Conservation (phyloP, 1,140 invertebrate genomes). For the Propsilocerus akamusi region DNA sequence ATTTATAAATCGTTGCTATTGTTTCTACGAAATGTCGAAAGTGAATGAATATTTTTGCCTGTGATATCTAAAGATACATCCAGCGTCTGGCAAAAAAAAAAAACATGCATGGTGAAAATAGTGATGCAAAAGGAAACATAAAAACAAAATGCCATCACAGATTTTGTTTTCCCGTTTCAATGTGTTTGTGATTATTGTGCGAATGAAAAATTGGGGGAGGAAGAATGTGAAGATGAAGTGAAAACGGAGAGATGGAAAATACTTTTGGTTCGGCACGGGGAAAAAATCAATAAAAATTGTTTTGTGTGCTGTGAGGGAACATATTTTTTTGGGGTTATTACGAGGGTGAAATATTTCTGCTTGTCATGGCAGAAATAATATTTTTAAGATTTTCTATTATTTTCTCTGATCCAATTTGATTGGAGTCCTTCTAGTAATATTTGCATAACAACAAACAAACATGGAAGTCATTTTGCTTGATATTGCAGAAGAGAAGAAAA, state of each 20-base stretch:
- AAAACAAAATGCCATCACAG: constrained; percentile 2
- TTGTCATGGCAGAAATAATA: too few relatives aligned
- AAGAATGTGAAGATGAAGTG: neutral
- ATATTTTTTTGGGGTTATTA: too few relatives aligned
- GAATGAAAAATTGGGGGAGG: neutral
- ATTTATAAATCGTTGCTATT: neutral
- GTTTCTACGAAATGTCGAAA: neutral
- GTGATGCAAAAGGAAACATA: neutral
- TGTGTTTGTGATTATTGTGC: constrained; percentile 1
- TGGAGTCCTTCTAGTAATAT: too few relatives aligned
- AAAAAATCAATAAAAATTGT: too few relatives aligned
- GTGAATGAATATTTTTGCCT: neutral
- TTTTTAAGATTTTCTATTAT: too few relatives aligned
- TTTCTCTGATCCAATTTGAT: too few relatives aligned
- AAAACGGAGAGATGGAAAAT: neutral
- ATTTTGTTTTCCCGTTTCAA: neutral
- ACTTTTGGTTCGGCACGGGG: too few relatives aligned
- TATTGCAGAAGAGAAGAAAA: too few relatives aligned
- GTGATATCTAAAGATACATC: neutral
- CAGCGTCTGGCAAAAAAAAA: neutral
- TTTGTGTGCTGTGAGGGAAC: too few relatives aligned
- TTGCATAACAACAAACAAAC: too few relatives aligned
- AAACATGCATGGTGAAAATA: neutral
- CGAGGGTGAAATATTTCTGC: too few relatives aligned
- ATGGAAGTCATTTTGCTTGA: too few relatives aligned